Percentiles rank a stretch among this genome's conserved stretches.
Evolutionary conservation across 2,113 vertebrate species (phyloP).

Genomic region (Caranx ignobilis): DNA sequence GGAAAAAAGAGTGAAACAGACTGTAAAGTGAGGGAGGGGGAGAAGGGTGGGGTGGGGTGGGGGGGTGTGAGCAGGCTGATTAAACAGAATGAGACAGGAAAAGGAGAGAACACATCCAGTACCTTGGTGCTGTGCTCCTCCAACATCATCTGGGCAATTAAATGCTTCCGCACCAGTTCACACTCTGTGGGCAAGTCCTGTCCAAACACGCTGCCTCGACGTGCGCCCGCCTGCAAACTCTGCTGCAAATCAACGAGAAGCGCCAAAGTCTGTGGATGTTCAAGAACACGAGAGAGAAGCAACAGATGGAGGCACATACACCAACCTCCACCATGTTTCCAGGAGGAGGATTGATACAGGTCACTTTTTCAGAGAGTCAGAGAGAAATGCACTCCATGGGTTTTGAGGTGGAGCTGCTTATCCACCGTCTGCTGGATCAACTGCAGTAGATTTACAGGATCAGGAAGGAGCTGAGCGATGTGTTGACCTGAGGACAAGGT

Average conservation of each 20-base stretch:
- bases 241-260: slow-evolving; percentile 38
- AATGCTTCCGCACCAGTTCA: slow-evolving; percentile 72
- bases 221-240: slow-evolving; percentile 10
- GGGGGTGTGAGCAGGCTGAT: slow-evolving; percentile 34
- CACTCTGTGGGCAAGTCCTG: slow-evolving; percentile 47
- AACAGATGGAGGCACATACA: slow-evolving; percentile 1
- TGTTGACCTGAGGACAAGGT: too few species aligned
- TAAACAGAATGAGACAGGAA: slow-evolving; percentile 34
- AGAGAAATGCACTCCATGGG: too few species aligned
- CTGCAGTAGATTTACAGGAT: too few species aligned
- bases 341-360: neutral
- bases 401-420: too few species aligned
- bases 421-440: too few species aligned
- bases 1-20: neutral
- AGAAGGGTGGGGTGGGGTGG: slow-evolving; percentile 27
- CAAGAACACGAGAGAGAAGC: neutral
- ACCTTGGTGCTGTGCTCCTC: slow-evolving; percentile 10
- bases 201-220: slow-evolving; percentile 50
- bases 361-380: neutral
- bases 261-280: slow-evolving; percentile 12
- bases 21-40: slow-evolving; percentile 2
- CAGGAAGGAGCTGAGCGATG: too few species aligned
- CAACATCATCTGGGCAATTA: slow-evolving; percentile 68
- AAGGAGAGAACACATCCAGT: slow-evolving; percentile 36
- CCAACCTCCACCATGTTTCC: neutral